A percentile compares a stretch with the other conserved stretches of the same genome.
Evolutionary conservation across 2,888 invertebrate species (phyloP).

Genomic region (Dinocampus coccinellae): DNA sequence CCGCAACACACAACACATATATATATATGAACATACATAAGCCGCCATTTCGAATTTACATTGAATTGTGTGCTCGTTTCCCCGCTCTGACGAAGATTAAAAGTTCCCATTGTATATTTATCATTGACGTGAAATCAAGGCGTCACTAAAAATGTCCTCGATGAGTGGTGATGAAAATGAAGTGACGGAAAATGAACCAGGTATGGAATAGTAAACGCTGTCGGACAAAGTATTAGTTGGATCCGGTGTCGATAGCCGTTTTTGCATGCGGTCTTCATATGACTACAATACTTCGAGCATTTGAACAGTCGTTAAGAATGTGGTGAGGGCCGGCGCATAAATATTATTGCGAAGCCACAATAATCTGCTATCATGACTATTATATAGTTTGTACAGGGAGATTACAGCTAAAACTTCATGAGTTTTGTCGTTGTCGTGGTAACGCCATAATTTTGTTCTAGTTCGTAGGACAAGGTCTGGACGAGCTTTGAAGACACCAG

Average conservation of each 20-base stretch:
- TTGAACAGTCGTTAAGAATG: slow-evolving; percentile 21
- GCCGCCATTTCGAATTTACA: slow-evolving; percentile 26
- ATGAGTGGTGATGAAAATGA: slow-evolving; percentile 65
- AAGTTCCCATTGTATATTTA: slow-evolving; percentile 46
- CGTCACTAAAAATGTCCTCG: slow-evolving; percentile 59
- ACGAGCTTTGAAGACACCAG: slow-evolving; percentile 65
- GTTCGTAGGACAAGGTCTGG: slow-evolving; percentile 75
- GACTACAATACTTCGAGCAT: slow-evolving; percentile 21
- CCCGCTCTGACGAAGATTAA: slow-evolving; percentile 40
- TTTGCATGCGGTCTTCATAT: slow-evolving; percentile 1
- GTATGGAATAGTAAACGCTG: slow-evolving; percentile 47
- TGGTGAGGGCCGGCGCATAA: slow-evolving; percentile 38
- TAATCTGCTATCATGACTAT: slow-evolving; percentile 60
- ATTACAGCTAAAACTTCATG: slow-evolving; percentile 1
- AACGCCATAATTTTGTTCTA: slow-evolving; percentile 50
- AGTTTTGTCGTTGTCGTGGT: slow-evolving; percentile 15
- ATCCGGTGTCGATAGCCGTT: neutral
- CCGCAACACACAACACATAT: neutral
- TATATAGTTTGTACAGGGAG: slow-evolving; percentile 45
- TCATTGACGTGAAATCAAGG: slow-evolving; percentile 35
- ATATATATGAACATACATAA: neutral
- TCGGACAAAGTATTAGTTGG: slow-evolving; percentile 6
- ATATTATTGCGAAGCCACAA: slow-evolving; percentile 42
- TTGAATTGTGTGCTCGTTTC: slow-evolving; percentile 2
- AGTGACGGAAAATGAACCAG: slow-evolving; percentile 57